Conservation (phyloP, 2,888 invertebrate species). For the Xestia xanthographa region DNA sequence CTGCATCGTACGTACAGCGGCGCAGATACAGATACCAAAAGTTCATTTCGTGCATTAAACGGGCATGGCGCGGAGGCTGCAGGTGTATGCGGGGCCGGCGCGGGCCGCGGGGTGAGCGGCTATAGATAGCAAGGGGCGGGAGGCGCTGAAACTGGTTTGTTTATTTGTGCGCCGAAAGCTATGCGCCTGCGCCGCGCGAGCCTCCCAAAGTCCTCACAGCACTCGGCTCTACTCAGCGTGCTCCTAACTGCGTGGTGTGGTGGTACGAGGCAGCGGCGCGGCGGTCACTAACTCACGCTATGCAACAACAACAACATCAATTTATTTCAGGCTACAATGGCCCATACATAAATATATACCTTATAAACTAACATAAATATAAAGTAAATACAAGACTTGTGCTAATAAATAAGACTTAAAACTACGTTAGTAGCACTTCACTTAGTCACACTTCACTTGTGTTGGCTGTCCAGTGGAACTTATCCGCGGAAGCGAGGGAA, state of each 20-base stretch:
- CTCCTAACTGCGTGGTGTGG: constrained; percentile 39
- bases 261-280: background rate
- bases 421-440: too few relatives aligned
- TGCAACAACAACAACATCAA: too few relatives aligned
- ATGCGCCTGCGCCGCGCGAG: constrained; percentile 59
- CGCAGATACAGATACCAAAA: constrained; percentile 67
- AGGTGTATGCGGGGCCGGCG: constrained; percentile 57
- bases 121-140: constrained; percentile 58
- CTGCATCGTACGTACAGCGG: constrained; percentile 25
- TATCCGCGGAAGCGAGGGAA: too few relatives aligned
- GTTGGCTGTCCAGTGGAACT: too few relatives aligned
- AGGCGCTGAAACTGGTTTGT: constrained; percentile 82
- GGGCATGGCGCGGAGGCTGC: constrained; percentile 71
- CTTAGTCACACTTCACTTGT: too few relatives aligned
- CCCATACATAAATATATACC: too few relatives aligned
- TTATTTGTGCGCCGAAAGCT: constrained; percentile 84
- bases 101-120: constrained; percentile 20
- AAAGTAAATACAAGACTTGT: too few relatives aligned
- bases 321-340: too few relatives aligned
- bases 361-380: too few relatives aligned
- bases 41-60: constrained; percentile 77
- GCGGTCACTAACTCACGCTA: too few relatives aligned
- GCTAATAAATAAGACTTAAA: too few relatives aligned
- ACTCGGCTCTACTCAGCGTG: constrained; percentile 1
- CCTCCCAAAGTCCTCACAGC: constrained; percentile 18